Evolutionary conservation across 2,797 vertebrate genomes (phyloP), one percentile per base, ranked within the genome.

Genomic region (Petrocephalus schoutedeni): DNA sequence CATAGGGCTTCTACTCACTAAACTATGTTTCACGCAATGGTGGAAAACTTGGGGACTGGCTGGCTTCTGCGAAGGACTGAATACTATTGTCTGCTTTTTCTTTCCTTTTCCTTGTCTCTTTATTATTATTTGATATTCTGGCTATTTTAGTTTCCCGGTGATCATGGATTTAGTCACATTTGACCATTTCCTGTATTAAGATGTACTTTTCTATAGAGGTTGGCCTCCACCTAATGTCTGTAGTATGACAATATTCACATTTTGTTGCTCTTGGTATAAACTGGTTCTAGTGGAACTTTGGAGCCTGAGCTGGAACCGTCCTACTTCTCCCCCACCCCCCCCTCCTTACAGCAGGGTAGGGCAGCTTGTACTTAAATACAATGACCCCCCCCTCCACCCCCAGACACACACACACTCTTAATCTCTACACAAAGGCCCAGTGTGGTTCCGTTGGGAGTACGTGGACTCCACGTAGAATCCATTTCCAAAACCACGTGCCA

Each of bases 241-340:
- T 89, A 89, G 88, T 91, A 89, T 57, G 3, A 88, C 36, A 56
- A 89, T 87, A 90, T 92, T 80, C 85, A 77, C 74, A 77, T 89
- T 92, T 92, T 92, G 23, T 93, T 94, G 95, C 94, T 95, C 93
- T 91, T 93, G 94, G 95, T 96, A 95, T 96, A 96, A 95, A 96
- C 95, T 95, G 91, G 90, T 95, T 94, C 93, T 84, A 85, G 92
- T 93, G 90, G 51, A 94, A 95, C 94, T 94, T 95, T 94, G 23
- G 61, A 61, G n/a, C 93, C 94, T 94, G 93, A 90, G 95, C 84
- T 86, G 90, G 89, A 89, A 90, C 91, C 92, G 92, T 91, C 91
- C 4, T 45, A 45, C 41, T 1, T 87, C 85, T 89, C 91, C 92
- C 88, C 89, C 88, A 84, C 59, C 89, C 28, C 28, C 28, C 86